Percentiles rank a stretch among this genome's conserved stretches.
These are phyloP conservation scores for Cirrhinus mrigala DNA, from an alignment of 2,797 vertebrate genomes.

Conservation along the genomic window DNA sequence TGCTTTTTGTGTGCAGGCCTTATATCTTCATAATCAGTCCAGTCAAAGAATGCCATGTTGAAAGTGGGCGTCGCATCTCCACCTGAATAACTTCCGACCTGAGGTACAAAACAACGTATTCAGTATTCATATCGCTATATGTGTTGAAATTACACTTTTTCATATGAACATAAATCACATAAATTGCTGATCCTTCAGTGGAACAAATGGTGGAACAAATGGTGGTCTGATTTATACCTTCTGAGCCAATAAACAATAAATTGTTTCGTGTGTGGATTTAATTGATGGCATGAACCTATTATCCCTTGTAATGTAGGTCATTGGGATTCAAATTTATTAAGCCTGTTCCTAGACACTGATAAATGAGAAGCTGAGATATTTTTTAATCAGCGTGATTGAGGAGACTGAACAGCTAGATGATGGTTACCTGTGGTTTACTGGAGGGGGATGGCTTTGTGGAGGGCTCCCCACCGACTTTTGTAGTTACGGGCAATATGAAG, in stretches of 20 bases:
- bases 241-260: neutral
- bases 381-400: constrained; percentile 26
- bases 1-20: constrained; percentile 65
- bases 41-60: constrained; percentile 85
- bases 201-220: constrained; percentile 1
- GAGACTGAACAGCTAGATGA: constrained; percentile 49
- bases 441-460: neutral
- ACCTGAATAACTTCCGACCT: constrained; percentile 60
- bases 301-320: constrained; percentile 12
- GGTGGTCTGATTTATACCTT: neutral
- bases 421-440: constrained; percentile 38
- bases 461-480: neutral
- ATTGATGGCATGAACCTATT: constrained; percentile 25
- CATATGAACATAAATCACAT: neutral
- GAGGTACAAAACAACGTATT: neutral
- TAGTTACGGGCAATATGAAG: neutral
- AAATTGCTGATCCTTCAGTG: neutral
- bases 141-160: constrained; percentile 14
- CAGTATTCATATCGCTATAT: neutral
- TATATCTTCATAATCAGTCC: constrained; percentile 85
- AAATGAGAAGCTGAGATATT: neutral
- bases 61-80: constrained; percentile 83
- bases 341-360: constrained; percentile 25
- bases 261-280: constrained; percentile 18
- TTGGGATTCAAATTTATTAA: neutral